phyloP scores from a whole-genome alignment of 1,140 invertebrate genomes.

The Drosophila littoralis region DNA sequence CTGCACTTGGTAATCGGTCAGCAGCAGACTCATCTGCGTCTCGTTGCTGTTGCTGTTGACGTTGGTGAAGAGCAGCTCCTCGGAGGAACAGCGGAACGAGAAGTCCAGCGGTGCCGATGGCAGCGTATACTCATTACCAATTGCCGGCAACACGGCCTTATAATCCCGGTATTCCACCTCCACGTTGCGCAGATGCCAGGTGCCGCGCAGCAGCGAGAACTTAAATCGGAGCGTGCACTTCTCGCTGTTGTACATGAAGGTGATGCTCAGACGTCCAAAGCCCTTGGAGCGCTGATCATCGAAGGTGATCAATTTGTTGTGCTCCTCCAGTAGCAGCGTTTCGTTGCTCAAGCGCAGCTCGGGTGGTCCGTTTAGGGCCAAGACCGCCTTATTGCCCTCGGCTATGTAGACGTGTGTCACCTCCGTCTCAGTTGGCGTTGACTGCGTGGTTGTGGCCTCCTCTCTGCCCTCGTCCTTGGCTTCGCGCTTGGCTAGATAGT shows the following conservation, averaged over 20 bases:
- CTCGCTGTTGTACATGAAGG: constrained; percentile 66
- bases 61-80: constrained; percentile 85
- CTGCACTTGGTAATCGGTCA: constrained; percentile 86
- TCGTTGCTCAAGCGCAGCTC: constrained; percentile 61
- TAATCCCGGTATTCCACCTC: constrained; percentile 84
- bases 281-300: constrained; percentile 72
- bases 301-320: constrained; percentile 78
- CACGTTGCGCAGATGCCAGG: constrained; percentile 86
- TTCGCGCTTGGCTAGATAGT: constrained; percentile 73
- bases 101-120: constrained; percentile 85
- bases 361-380: constrained; percentile 67
- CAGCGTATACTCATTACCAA: constrained; percentile 68
- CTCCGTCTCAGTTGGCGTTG: constrained; percentile 62
- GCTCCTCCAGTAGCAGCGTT: constrained; percentile 57
- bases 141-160: constrained; percentile 65
- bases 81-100: constrained; percentile 85
- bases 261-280: constrained; percentile 70
- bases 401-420: constrained; percentile 73
- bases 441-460: constrained; percentile 46
- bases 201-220: constrained; percentile 80
- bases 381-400: constrained; percentile 75
- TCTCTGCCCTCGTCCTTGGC: constrained; percentile 50
- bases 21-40: constrained; percentile 71
- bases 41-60: constrained; percentile 79
- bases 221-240: constrained; percentile 76